Conservation (phyloP, 2,797 vertebrate genomes). For the Syngnathus rostellatus region DNA sequence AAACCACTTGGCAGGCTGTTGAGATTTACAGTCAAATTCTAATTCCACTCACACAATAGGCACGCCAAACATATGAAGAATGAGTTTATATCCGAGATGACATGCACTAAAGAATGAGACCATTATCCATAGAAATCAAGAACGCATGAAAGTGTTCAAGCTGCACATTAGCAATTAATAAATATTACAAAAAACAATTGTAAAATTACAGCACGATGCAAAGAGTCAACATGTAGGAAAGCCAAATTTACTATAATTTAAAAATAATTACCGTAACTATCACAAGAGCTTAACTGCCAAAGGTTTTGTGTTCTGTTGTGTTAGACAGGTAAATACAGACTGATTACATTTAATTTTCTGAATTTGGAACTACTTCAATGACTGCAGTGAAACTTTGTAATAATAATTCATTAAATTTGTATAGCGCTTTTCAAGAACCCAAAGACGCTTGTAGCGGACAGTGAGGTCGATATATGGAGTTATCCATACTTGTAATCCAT, state of each 20-base stretch:
- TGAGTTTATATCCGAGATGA: conserved; percentile 24
- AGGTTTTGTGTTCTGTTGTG: not conserved
- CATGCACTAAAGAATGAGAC: conserved; percentile 26
- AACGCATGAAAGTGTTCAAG: not conserved
- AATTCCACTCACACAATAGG: not conserved
- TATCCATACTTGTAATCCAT: conserved; percentile 95
- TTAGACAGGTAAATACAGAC: too few species aligned
- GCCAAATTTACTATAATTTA: not conserved
- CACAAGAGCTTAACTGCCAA: not conserved
- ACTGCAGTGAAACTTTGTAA: not conserved
- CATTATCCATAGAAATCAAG: not conserved
- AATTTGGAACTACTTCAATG: not conserved
- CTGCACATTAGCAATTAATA: not conserved
- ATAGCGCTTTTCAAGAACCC: too few species aligned
- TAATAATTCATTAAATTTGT: too few species aligned
- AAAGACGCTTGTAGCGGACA: not conserved
- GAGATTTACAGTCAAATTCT: not conserved
- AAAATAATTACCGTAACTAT: not conserved
- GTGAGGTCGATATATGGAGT: not conserved
- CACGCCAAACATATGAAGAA: not conserved
- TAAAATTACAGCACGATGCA: not conserved
- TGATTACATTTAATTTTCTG: not conserved
- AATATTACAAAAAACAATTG: not conserved
- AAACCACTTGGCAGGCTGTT: not conserved
- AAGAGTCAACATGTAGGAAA: not conserved